Conservation (phyloP, 2,113 vertebrate genomes). For the Rhabdomys dilectus region DNA sequence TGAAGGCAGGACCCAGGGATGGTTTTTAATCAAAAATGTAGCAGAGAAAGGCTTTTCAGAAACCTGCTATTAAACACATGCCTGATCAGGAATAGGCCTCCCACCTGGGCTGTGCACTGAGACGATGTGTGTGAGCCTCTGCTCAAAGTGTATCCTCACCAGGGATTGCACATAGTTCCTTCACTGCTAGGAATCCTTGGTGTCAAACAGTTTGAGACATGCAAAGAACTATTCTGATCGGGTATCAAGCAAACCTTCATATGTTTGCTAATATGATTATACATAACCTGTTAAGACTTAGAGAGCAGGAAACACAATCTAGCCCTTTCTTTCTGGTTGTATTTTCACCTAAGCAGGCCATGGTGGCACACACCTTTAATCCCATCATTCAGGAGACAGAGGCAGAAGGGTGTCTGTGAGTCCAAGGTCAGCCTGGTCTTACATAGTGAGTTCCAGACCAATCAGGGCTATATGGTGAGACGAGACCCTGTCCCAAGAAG, state of each 20-base stretch:
- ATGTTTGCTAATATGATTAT: neutral
- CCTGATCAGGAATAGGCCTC: too few relatives aligned
- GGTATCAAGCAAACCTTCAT: neutral
- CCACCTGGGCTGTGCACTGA: neutral
- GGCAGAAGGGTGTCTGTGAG: neutral
- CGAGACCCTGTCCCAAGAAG: neutral
- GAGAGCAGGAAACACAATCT: neutral
- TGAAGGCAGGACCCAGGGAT: neutral
- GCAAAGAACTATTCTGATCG: neutral
- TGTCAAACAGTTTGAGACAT: neutral
- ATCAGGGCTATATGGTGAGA: too few relatives aligned
- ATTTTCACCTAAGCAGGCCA: neutral
- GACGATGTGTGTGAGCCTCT: neutral
- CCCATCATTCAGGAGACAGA: neutral
- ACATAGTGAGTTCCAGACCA: neutral
- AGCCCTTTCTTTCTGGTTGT: neutral
- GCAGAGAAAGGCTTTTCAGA: neutral
- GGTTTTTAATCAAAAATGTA: neutral
- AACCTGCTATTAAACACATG: neutral
- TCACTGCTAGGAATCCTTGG: neutral
- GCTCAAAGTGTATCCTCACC: neutral
- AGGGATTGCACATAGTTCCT: neutral
- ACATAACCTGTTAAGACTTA: neutral
- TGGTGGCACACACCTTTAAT: neutral
- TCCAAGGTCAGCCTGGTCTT: neutral